These are phyloP conservation scores for Meriones psammophilus DNA, from an alignment of 2,797 vertebrate species.

Conservation along the genomic window DNA sequence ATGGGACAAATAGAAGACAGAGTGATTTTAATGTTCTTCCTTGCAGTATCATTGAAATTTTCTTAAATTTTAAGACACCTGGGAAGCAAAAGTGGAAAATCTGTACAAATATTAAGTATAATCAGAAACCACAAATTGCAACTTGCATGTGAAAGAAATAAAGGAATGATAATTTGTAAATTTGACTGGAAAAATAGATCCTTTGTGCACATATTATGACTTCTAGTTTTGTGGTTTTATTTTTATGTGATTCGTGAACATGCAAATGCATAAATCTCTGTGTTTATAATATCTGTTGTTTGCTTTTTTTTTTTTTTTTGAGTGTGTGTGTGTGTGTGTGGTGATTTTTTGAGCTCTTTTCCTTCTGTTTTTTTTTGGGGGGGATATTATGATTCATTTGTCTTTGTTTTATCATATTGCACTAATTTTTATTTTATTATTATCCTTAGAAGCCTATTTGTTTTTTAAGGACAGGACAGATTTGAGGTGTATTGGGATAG, in stretches of 20 bases:
- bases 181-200: not conserved
- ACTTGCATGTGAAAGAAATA: not conserved
- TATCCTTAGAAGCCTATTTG: not conserved
- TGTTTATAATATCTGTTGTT: not conserved
- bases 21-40: slow-evolving; percentile 1
- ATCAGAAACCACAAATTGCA: not conserved
- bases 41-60: not conserved
- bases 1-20: not conserved
- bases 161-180: not conserved
- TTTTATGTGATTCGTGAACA: not conserved
- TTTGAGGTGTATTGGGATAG: not conserved
- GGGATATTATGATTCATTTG: not conserved
- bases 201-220: not conserved
- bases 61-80: not conserved
- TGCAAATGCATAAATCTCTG: not conserved
- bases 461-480: not conserved
- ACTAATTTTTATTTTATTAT: not conserved
- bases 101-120: not conserved
- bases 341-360: not conserved
- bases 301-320: not conserved
- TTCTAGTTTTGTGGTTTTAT: not conserved
- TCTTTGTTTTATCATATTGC: not conserved
- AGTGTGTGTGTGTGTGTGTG: no score
- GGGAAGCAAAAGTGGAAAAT: not conserved
- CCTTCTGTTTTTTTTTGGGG: not conserved